Conservation (phyloP, 2,113 vertebrate species). For the Cephalopholis sonnerati region DNA sequence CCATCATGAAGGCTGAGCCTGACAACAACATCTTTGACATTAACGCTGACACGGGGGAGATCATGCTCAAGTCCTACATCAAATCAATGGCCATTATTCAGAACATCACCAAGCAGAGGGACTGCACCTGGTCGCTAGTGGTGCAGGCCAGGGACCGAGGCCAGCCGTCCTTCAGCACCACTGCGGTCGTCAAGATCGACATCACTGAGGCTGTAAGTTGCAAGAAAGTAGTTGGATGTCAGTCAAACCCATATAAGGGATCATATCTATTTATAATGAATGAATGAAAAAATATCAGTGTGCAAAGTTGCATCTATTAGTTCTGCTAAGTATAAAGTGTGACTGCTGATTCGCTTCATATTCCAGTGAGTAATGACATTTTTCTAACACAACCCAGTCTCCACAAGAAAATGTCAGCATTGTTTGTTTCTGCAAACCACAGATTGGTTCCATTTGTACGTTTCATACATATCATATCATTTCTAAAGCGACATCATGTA, state of each 20-base stretch:
- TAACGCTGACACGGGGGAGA: slow-evolving; percentile 91
- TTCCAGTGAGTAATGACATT: not conserved
- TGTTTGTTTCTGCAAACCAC: no score
- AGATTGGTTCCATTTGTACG: no score
- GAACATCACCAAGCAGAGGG: slow-evolving; percentile 91
- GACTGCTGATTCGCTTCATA: not conserved
- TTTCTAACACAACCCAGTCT: no score
- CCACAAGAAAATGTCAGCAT: no score
- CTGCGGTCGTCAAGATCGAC: slow-evolving; percentile 94
- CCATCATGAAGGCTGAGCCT: slow-evolving; percentile 95
- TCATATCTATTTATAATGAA: not conserved
- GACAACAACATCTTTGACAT: slow-evolving; percentile 96
- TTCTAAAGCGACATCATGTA: no score
- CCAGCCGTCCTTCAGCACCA: slow-evolving; percentile 96
- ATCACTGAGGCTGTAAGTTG: slow-evolving; percentile 94
- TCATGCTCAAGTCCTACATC: slow-evolving; percentile 95
- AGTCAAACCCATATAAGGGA: not conserved
- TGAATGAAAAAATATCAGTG: not conserved
- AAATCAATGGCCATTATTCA: slow-evolving; percentile 93
- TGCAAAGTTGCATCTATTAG: not conserved
- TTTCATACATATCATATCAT: no score
- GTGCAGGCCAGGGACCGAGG: slow-evolving; percentile 96
- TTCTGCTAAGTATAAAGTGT: not conserved
- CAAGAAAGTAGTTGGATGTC: not conserved
- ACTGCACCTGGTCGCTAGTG: slow-evolving; percentile 94